Percentiles rank a stretch among this genome's conserved stretches.
Conservation (phyloP, 1,140 invertebrate species). For the Drosophila equinoxialis region DNA sequence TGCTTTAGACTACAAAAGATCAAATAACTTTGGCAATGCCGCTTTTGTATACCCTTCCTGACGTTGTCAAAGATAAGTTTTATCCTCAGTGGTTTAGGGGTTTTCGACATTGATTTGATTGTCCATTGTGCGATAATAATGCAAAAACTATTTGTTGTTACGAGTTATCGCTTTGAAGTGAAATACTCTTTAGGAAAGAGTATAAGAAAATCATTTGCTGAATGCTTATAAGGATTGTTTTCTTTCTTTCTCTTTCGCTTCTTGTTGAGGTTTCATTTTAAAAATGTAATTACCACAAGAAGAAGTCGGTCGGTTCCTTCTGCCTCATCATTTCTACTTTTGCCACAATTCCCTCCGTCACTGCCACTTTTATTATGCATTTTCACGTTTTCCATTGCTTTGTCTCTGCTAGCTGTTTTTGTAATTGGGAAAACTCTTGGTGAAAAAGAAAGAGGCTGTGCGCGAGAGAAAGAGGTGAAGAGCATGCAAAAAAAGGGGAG, state of each 20-base stretch:
- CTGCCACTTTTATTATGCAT: conserved; percentile 66
- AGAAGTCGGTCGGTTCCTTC: conserved; percentile 1
- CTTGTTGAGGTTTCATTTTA: conserved; percentile 70
- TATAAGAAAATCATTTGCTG: conserved; percentile 6
- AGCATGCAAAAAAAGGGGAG: conserved; percentile 11
- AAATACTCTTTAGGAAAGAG: neutral
- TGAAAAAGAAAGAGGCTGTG: neutral
- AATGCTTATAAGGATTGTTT: conserved; percentile 25
- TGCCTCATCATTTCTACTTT: conserved; percentile 10
- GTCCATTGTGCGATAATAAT: too few relatives aligned
- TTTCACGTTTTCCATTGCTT: conserved; percentile 55
- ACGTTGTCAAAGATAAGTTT: too few relatives aligned
- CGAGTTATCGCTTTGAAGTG: neutral
- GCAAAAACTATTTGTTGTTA: neutral
- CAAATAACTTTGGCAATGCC: neutral
- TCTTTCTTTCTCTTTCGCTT: conserved; percentile 33
- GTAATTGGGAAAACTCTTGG: conserved; percentile 17
- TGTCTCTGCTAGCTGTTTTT: conserved; percentile 49
- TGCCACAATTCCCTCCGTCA: conserved; percentile 24
- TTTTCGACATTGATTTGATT: too few relatives aligned
- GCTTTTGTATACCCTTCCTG: neutral
- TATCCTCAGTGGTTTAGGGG: too few relatives aligned
- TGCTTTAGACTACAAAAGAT: neutral
- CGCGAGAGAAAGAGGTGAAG: neutral
- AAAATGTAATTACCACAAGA: conserved; percentile 65